Base-by-base conservation (phyloP, 2,797 vertebrate genomes). In the Melanotaenia nigrans region DNA sequence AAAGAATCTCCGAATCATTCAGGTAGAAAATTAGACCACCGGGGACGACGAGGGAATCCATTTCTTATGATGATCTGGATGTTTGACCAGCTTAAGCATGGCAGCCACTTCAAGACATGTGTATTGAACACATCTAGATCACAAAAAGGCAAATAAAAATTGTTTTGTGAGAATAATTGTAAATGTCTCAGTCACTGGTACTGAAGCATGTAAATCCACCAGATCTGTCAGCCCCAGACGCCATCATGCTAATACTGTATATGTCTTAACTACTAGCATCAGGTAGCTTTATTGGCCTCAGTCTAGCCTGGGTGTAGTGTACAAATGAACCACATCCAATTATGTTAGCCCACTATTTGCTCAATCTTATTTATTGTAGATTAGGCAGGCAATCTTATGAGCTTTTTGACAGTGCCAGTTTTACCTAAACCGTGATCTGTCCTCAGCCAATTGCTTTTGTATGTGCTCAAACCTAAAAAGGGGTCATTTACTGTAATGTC, bases 21-120 rank as follows among this genome's bases (percentile, higher is more conserved):
- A 24, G 75, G 77, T 78, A 79, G 85, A 87, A 90, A 90, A 90
- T 86, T 71, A 83, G 67, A 86, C 79, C 79, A 73, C 62, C 10
- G 0, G 77, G 62, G 68, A 84, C 14, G 20, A 64, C 36, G 3
- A 16, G 2, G 53, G 42, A n/a, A 28, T 64, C 35, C n/a, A 65
- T 71, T 75, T 73, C 32, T 71, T 65, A 36, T 56, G 64, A 28
- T 78, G 36, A 82, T 77, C 30, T 78, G 63, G 36, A 75, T 54
- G 68, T 89, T 77, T 83, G 59, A 81, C 64, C 79, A 53, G 25
- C 60, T 78, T 68, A 73, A 73, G 58, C 65, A 40, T 60, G 69
- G 61, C 47, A 68, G 13, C 61, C 32, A 75, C 68, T 75, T 79
- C 63, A 57, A 54, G 62, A 75, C 59, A 66, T 60, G 20, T 71